Conservation (phyloP, 2,797 vertebrate species). For the Ficedula albicollis region DNA sequence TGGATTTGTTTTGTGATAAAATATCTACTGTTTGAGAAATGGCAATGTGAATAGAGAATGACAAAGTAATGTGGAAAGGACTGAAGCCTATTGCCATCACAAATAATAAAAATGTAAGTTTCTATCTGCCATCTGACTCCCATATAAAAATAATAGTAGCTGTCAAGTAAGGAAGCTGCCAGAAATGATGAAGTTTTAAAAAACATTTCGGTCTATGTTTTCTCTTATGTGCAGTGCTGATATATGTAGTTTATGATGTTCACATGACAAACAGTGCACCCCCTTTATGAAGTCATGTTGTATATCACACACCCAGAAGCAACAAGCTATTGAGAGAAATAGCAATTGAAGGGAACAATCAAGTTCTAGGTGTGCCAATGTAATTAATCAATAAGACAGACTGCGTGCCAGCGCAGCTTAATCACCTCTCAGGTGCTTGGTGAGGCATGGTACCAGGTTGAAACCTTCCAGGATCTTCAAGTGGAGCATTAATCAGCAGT, state of each 20-base stretch:
- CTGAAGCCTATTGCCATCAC: background rate
- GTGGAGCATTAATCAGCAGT: background rate
- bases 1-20: background rate
- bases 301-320: background rate
- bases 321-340: background rate
- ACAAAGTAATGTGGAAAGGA: conserved; percentile 29
- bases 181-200: conserved; percentile 22
- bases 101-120: conserved; percentile 41
- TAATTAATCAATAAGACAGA: conserved; percentile 15
- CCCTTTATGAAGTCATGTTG: background rate
- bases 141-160: conserved; percentile 30
- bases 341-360: background rate
- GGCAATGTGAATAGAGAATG: conserved; percentile 13
- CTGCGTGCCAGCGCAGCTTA: background rate
- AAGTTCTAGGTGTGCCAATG: background rate
- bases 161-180: conserved; percentile 10
- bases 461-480: background rate
- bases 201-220: background rate
- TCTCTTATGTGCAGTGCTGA: background rate
- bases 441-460: background rate
- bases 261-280: background rate
- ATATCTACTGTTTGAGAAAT: conserved; percentile 8
- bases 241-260: background rate
- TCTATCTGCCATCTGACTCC: background rate
- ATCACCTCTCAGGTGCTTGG: background rate